A percentile compares a stretch with the other conserved stretches of the same genome.
phyloP scores from a whole-genome alignment of 2,797 vertebrate species.

The Podargus strigoides region DNA sequence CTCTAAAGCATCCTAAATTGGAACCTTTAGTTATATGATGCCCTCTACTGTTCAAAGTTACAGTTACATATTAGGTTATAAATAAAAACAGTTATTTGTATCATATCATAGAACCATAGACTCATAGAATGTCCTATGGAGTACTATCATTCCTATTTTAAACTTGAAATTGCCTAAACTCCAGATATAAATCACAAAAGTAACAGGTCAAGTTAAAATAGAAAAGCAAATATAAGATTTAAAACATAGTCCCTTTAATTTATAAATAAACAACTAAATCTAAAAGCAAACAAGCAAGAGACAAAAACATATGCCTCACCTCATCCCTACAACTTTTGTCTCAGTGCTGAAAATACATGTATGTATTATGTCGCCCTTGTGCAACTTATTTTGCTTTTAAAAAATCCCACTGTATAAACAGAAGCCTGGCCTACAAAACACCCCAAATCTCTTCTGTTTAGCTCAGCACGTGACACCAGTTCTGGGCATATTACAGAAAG shows the following conservation, averaged over 20 bases:
- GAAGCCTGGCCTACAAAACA: background rate
- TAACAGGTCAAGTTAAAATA: background rate
- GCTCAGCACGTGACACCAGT: background rate
- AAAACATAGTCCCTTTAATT: background rate
- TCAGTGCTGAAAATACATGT: background rate
- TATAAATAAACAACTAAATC: background rate
- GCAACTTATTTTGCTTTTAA: background rate
- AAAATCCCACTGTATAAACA: background rate
- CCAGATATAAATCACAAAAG: background rate
- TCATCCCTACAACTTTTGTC: background rate
- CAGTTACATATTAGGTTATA: background rate
- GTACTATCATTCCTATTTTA: background rate
- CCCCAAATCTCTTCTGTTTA: background rate
- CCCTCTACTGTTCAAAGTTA: slow-evolving; percentile 1
- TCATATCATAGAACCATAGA: no score
- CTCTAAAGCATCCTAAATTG: background rate
- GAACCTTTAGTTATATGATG: background rate
- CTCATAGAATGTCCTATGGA: background rate
- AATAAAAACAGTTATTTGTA: background rate
- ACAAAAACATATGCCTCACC: fast-evolving
- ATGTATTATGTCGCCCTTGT: background rate
- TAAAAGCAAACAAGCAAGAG: background rate
- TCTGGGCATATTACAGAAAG: background rate
- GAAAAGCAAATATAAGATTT: background rate
- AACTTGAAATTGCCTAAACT: background rate